Evolutionary conservation across 2,888 invertebrate species (phyloP), one percentile per base, ranked within the genome.

Genomic region (Isotomurus palustris): DNA sequence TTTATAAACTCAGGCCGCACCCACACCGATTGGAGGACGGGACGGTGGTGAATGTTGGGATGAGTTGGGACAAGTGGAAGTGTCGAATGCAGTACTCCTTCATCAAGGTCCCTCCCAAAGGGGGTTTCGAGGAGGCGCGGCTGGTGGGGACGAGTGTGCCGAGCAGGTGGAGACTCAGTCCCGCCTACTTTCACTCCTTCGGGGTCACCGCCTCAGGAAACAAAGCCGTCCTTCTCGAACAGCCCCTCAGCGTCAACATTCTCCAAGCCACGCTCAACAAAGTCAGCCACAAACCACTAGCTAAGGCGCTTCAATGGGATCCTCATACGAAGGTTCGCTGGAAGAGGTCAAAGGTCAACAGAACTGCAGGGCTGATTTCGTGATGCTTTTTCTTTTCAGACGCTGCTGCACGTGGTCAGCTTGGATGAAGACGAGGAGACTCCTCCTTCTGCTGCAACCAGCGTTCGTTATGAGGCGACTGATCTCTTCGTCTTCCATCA

Each of bases 401-500:
- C 76, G 72, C 73, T 5, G 70, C 71, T 24, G 75, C 78, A 53
- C 69, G 73, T 25, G 66, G 78, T 24, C 70, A 77, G 21, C 72
- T 75, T 32, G 74, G 75, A 53, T 60, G 58, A 17, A 75, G 73
- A 19, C 77, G 78, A 2, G n/a, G n/a, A n/a, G n/a, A n/a, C n/a
- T n/a, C n/a, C n/a, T n/a, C n/a, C n/a, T n/a, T n/a, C n/a, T n/a
- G 69, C 73, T 54, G 64, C 72, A 27, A n/a, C n/a, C n/a, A 12
- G 10, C 2, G 61, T 70, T 1, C 71, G 70, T 19, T 79, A 75
- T 66, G 70, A 73, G 45, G 71, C 77, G 0, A 73, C 74, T 6
- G 73, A 74, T 0, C 76, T 79, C 63, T 80, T 80, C 71, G 74
- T 75, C 27, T 78, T 79, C 70, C 80, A 81, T 68, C 77, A 77